Conservation (phyloP, 2,797 vertebrate genomes). For the Crypturellus tataupa region DNA sequence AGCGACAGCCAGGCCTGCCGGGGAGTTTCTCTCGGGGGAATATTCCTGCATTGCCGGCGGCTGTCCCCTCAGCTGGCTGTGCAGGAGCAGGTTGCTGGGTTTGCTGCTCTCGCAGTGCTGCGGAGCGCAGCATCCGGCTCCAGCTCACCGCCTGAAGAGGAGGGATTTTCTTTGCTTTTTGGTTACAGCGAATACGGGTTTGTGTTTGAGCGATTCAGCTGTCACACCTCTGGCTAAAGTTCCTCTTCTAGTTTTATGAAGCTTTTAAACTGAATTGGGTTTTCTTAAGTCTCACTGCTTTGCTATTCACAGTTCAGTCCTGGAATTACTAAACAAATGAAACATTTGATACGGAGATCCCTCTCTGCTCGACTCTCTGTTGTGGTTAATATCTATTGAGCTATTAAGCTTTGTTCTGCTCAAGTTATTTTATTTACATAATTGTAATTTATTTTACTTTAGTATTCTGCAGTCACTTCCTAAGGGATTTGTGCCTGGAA, state of each 20-base stretch:
- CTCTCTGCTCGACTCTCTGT: not conserved
- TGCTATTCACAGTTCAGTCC: not conserved
- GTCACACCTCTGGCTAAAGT: not conserved
- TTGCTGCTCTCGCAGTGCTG: not conserved
- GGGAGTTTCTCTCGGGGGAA: too few relatives aligned
- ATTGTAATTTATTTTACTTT: constrained; percentile 54
- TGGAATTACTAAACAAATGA: constrained; percentile 3
- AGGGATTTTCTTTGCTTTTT: not conserved
- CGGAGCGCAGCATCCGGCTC: not conserved
- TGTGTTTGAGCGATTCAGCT: constrained; percentile 15
- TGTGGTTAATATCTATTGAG: not conserved
- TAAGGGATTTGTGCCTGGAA: constrained; percentile 69
- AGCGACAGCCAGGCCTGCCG: too few relatives aligned
- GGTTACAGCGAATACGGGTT: not conserved
- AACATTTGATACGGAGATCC: not conserved
- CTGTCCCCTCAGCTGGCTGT: not conserved
- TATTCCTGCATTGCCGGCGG: not conserved
- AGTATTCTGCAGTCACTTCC: constrained; percentile 42
- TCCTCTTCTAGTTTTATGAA: not conserved
- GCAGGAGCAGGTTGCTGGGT: not conserved
- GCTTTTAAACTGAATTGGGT: not conserved
- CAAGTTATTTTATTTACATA: constrained; percentile 46
- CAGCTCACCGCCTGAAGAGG: not conserved
- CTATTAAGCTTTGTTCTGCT: not conserved
- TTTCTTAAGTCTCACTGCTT: not conserved